A percentile compares a stretch with the other conserved stretches of the same genome.
Evolutionary conservation across 2,797 vertebrate species (phyloP).

Genomic region (Spinibarbus caldwelli): DNA sequence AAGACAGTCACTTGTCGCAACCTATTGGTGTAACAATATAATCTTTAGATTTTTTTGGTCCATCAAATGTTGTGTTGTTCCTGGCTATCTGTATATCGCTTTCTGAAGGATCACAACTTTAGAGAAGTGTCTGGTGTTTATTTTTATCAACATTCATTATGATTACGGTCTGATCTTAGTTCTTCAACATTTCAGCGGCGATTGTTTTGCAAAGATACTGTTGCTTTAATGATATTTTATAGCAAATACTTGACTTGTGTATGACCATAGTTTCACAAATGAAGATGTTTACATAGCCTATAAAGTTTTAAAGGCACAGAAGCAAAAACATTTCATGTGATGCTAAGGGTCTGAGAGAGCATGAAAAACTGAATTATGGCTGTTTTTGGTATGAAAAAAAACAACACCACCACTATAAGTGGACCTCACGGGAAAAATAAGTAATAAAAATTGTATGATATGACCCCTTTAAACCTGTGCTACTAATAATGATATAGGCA

Average conservation of each 20-base stretch:
- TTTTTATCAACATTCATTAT: neutral
- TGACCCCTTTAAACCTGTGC: slow-evolving; percentile 13
- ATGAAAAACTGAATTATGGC: neutral
- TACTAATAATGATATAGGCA: neutral
- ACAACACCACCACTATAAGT: neutral
- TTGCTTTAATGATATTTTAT: neutral
- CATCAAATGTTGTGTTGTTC: neutral
- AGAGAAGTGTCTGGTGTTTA: neutral
- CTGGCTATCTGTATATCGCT: neutral
- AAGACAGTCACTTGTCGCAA: neutral
- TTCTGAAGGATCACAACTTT: neutral
- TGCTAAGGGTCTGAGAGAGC: neutral
- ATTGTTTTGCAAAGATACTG: neutral
- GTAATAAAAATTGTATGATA: neutral
- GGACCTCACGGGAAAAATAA: neutral
- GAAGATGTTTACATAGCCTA: neutral
- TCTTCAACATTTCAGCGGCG: neutral
- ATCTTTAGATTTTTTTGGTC: neutral
- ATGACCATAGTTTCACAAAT: neutral
- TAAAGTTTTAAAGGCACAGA: neutral
- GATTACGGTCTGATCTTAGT: neutral
- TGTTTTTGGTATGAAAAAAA: neutral
- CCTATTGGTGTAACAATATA: neutral
- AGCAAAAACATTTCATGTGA: neutral
- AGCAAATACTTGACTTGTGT: neutral